Base-by-base conservation (phyloP, 2,113 vertebrate genomes). In the Pogonocichla stellata region DNA sequence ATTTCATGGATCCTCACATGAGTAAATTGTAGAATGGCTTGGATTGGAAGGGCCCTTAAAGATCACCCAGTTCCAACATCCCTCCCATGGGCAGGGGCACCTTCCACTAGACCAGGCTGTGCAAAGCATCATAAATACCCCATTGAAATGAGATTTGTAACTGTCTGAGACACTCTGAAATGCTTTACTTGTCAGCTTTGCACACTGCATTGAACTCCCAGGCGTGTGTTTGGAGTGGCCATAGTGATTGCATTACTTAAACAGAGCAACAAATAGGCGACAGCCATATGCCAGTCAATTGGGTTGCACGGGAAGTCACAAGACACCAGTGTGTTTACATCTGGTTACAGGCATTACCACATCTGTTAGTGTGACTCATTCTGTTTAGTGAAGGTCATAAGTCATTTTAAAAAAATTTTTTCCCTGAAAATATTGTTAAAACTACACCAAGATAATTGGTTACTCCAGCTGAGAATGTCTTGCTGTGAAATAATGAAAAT, bases 311-410 rank as follows among this genome's bases (percentile, higher is more conserved):
- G 74, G 81, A 83, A 94, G 79, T 77, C 90, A 94, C 33, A 47
- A 80, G 93, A 47, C 26, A 91, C 24, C 71, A 47, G 45, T 13
- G 2, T 36, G 42, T 45, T 78, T 80, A 74, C 26, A 8, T 80
- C 51, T 74, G 51, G 34, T 66, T 42, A 40, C 64, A 88, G 56
- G 45, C 47, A 54, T 67, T 34, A 16, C n/a, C 74, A 90, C 70
- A 70, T 79, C 93, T 5, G 11, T 66, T 73, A 67, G 33, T 40
- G 9, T 92, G 90, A 95, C 79, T 95, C 93, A 93, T 71, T 88
- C 62, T 83, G 60, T 66, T 96, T 80, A 47, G 57, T 20, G 10
- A 65, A n/a, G 48, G 29, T 62, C 62, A 80, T 38, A 62, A 87
- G 33, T 26, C 17, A 29, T 77, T 90, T 0, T 3, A 73, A 80